Percentiles rank a stretch among this genome's conserved stretches.
phyloP scores from a whole-genome alignment of 2,113 vertebrate species.

The Hippocampus zosterae region DNA sequence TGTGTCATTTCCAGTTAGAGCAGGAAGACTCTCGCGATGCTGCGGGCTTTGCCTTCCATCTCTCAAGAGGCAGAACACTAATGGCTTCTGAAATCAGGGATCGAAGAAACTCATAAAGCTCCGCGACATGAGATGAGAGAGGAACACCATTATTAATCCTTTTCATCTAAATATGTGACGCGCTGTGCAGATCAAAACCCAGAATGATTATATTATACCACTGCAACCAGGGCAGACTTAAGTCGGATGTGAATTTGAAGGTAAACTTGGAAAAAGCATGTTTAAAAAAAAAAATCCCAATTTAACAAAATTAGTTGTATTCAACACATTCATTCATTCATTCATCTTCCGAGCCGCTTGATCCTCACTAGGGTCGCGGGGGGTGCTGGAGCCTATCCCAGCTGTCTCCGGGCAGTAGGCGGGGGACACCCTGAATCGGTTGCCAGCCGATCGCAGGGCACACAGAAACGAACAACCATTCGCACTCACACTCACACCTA shows the following conservation, averaged over 20 bases:
- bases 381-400: too few species aligned
- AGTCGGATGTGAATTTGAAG: slow-evolving; percentile 2
- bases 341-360: too few species aligned
- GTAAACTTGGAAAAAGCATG: slow-evolving; percentile 6
- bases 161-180: slow-evolving; percentile 52
- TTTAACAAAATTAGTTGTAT: neutral
- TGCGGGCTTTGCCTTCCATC: slow-evolving; percentile 60
- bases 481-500: too few species aligned
- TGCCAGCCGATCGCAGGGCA: too few species aligned
- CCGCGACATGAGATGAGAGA: slow-evolving; percentile 53
- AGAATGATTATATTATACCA: slow-evolving; percentile 37
- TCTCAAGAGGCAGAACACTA: slow-evolving; percentile 68
- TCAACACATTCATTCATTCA: too few species aligned
- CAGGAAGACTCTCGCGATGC: slow-evolving; percentile 61
- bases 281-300: neutral
- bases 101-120: slow-evolving; percentile 72
- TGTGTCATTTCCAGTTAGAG: slow-evolving; percentile 75
- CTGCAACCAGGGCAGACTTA: slow-evolving; percentile 18
- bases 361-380: too few species aligned
- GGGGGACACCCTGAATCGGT: too few species aligned
- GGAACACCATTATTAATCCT: slow-evolving; percentile 62
- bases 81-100: slow-evolving; percentile 72
- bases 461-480: too few species aligned
- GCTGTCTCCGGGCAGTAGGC: too few species aligned
- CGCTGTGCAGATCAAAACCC: slow-evolving; percentile 18